A percentile compares a stretch with the other conserved stretches of the same genome.
These are phyloP conservation scores for Karalla daura DNA, from an alignment of 2,797 vertebrate genomes.

Conservation along the genomic window DNA sequence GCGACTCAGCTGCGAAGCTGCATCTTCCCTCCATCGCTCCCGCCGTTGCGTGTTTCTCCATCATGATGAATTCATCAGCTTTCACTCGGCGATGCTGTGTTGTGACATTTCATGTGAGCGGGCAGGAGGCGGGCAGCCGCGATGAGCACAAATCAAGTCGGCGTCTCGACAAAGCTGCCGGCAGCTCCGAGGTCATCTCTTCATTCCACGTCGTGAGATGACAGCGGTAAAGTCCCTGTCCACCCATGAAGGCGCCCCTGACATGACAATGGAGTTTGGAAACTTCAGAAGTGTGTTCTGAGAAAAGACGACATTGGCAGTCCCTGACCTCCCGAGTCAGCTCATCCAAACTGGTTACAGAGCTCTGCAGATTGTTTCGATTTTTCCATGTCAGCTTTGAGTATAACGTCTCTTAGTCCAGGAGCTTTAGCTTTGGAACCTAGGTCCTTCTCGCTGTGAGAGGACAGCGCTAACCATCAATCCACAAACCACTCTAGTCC, in stretches of 20 bases:
- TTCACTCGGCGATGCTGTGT: slow-evolving; percentile 34
- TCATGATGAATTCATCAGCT: slow-evolving; percentile 22
- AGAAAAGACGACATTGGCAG: slow-evolving; percentile 27
- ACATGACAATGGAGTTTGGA: slow-evolving; percentile 43
- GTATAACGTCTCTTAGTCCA: background rate
- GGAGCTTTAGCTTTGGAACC: background rate
- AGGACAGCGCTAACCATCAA: no score
- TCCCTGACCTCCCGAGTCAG: slow-evolving; percentile 4
- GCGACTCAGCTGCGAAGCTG: slow-evolving; percentile 3
- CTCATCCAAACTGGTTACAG: slow-evolving; percentile 24
- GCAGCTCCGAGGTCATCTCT: slow-evolving; percentile 54
- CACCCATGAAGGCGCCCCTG: slow-evolving; percentile 33
- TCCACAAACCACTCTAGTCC: background rate
- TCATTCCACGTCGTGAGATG: slow-evolving; percentile 50
- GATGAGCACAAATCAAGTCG: slow-evolving; percentile 28
- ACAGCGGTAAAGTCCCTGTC: slow-evolving; percentile 55
- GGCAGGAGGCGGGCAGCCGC: slow-evolving; percentile 36
- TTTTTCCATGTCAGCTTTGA: slow-evolving; percentile 17
- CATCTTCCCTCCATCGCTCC: slow-evolving; percentile 18
- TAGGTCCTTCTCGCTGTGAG: background rate
- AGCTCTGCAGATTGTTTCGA: slow-evolving; percentile 15
- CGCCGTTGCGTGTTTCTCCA: background rate
- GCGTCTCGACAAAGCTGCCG: slow-evolving; percentile 28
- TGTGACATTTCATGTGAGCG: slow-evolving; percentile 47
- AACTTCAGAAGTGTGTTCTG: slow-evolving; percentile 27